A percentile compares a stretch with the other conserved stretches of the same genome.
These are phyloP conservation scores for Trichacis sp. DNA, from an alignment of 2,888 invertebrate species.

Conservation along the genomic window DNA sequence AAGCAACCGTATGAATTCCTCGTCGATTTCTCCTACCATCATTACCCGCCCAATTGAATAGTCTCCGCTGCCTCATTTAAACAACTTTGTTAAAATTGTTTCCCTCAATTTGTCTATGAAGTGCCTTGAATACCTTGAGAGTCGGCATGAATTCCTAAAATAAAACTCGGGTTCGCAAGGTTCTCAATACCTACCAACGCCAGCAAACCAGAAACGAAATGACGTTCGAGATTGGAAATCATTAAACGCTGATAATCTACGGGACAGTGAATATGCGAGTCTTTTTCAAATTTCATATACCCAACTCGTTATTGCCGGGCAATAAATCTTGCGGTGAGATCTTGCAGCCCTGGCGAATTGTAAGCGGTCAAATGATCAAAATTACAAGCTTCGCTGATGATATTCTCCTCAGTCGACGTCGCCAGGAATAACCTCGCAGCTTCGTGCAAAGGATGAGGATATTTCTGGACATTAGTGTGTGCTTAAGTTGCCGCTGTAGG, in stretches of 20 bases:
- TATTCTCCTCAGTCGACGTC: conserved; percentile 58
- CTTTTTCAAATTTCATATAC: conserved; percentile 42
- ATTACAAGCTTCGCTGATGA: conserved; percentile 68
- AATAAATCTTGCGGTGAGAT: conserved; percentile 63
- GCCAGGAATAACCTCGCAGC: conserved; percentile 49
- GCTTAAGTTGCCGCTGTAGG: background rate
- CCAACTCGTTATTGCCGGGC: conserved; percentile 51
- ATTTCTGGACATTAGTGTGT: conserved; percentile 40
- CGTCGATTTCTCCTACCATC: conserved; percentile 42
- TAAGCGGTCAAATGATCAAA: conserved; percentile 68
- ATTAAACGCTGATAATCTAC: conserved; percentile 38
- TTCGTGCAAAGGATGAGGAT: conserved; percentile 34
- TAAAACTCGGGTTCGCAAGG: background rate
- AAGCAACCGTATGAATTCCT: conserved; percentile 62
- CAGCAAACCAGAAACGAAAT: conserved; percentile 21
- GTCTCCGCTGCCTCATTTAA: conserved; percentile 28
- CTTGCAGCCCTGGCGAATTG: conserved; percentile 54
- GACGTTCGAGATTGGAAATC: conserved; percentile 25
- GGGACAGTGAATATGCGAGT: conserved; percentile 33
- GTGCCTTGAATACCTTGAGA: conserved; percentile 4
- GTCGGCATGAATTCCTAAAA: background rate
- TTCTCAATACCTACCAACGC: conserved; percentile 1
- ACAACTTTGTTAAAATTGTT: conserved; percentile 27
- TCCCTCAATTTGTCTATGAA: conserved; percentile 27
- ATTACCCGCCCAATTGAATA: conserved; percentile 41